Percentiles rank a stretch among this genome's conserved stretches.
Evolutionary conservation across 2,113 vertebrate species (phyloP).

Genomic region (Nyctereutes procyonoides): DNA sequence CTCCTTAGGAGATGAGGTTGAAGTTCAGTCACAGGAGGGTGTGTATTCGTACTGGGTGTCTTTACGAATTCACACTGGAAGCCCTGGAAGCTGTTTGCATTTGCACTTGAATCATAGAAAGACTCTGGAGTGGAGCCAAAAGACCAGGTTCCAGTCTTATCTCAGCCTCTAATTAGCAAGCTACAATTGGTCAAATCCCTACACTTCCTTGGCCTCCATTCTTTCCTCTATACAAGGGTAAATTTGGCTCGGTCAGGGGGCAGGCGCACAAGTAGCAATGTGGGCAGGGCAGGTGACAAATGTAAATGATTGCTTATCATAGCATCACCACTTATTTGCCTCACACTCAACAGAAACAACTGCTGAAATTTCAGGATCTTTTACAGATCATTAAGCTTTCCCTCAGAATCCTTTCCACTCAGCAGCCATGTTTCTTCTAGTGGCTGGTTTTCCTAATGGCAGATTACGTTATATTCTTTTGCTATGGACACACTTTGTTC

Average conservation of each 20-base stretch:
- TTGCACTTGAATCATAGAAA: not conserved
- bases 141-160: not conserved
- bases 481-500: slow-evolving; percentile 15
- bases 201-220: not conserved
- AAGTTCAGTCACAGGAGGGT: not conserved
- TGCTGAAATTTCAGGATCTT: not conserved
- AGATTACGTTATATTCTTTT: slow-evolving; percentile 24
- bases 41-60: not conserved
- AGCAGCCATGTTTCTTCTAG: not conserved
- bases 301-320: not conserved
- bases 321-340: not conserved
- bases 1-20: not conserved
- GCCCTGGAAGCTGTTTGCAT: not conserved
- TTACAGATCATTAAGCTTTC: slow-evolving; percentile 32
- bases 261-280: not conserved
- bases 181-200: not conserved
- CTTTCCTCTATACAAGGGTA: not conserved
- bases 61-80: not conserved
- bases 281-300: not conserved
- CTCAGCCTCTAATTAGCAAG: not conserved
- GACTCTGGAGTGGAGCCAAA: not conserved
- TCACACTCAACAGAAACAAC: not conserved
- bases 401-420: not conserved
- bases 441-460: slow-evolving; percentile 27
- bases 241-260: not conserved